Evolutionary conservation across 1,140 invertebrate species (phyloP), one percentile per base, ranked within the genome.

Genomic region (Batillaria attramentaria): DNA sequence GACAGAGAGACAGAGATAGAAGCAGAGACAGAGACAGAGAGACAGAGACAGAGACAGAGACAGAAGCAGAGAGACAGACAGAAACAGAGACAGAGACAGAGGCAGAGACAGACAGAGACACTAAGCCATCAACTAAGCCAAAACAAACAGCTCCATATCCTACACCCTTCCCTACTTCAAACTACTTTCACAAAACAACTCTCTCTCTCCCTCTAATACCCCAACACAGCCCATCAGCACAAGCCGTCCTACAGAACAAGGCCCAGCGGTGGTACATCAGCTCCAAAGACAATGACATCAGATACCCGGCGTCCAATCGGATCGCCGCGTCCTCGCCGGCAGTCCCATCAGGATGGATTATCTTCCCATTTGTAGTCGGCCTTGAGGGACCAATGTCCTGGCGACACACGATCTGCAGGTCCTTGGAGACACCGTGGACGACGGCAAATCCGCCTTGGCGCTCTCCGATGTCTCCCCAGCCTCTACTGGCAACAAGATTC

Each of bases 1-100:
- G 74, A 76, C 2, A 76, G 74, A 65, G 50, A 76, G 54, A 76
- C 50, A 60, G 3, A 76, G 74, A 65, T 4, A 65, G 74, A 65
- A 8, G 62, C 31, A 76, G n/a, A 76, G 31, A 65, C 28, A 76
- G 74, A 75, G 0, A 74, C 39, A 74, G 39, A 75, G 28, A 60
- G 1, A 75, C 0, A 75, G 46, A 62, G 73, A 46, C 5, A 57
- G 37, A 57, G 37, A 33, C n/a, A 20, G 66, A 8, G 33, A n/a
- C 20, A 3, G 37, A 39, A 69, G 35, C 39, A 20, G 20, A 6
- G n/a, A 24, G 31, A 66, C n/a, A 66, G 8, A 66, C 31, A 18
- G 6, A 8, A 13, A 66, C 13, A 66, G 4, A 66, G 31, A 66
- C 6, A 66, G 62, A 66, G 62, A 66, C 18, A 66, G 33, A 66